Evolutionary conservation across 2,797 vertebrate genomes (phyloP), one percentile per base, ranked within the genome.

Genomic region (Cercopithecus petaurista): DNA sequence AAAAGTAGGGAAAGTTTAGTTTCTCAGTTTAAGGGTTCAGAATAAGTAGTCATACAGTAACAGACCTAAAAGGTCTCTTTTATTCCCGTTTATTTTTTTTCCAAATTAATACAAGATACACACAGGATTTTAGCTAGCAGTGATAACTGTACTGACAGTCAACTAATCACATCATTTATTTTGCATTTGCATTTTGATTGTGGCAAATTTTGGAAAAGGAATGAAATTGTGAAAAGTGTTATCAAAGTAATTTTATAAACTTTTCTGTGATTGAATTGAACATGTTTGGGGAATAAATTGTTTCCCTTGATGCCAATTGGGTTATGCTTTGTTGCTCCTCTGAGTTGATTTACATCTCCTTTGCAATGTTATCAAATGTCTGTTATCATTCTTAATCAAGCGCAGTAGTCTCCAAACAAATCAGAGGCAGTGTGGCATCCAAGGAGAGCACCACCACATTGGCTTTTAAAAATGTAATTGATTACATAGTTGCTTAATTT

Each of bases 401-500:
- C 91, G 93, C 57, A 52, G 97, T 93, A 30, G 48, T 96, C 97
- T 79, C 55, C 90, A 98, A 97, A 98, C 98, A 98, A 98, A 98
- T 88, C 95, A 98, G 94, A 97, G 89, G 81, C 89, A 72, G 88
- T 92, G 81, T 97, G 96, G 89, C 93, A 96, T 97, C 96, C 96
- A 97, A 96, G 80, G 93, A 98, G 97, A 98, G 90, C 57, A 80
- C 39, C 43, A 87, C 52, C 3, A 0, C 85, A 95, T 95, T 95
- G 97, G 95, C 98, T 97, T 97, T 64, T 33, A 75, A 76, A 93
- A 17, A 26, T 92, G 92, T 98, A 98, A 98, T 98, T 98, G 98
- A 98, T 98, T 96, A 97, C 75, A 43, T 95, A 96, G 97, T 96
- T 97, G 96, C 97, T 98, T 98, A 97, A 97, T 97, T 98, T 98